These are phyloP conservation scores for Mirounga angustirostris DNA, from an alignment of 2,113 vertebrate species.

Conservation along the genomic window DNA sequence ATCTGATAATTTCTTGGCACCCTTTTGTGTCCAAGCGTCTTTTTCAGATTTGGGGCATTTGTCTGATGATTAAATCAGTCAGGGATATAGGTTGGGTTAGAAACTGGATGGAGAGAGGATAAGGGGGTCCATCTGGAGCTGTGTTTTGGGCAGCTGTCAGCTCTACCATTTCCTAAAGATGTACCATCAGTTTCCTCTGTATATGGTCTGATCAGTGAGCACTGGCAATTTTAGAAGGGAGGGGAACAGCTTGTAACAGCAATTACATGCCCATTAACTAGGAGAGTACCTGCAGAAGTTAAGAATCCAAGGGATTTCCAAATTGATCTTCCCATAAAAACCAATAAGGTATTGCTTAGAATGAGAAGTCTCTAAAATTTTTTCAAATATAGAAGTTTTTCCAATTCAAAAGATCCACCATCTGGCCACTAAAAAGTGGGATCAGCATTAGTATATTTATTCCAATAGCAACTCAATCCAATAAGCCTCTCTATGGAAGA, in stretches of 20 bases:
- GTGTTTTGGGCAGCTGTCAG: background rate
- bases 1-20: background rate
- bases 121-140: accelerated
- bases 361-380: background rate
- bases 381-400: background rate
- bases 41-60: background rate
- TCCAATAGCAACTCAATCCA: background rate
- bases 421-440: background rate
- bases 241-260: background rate
- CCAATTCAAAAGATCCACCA: background rate
- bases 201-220: no score
- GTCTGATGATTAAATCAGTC: background rate
- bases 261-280: background rate
- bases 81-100: background rate
- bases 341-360: background rate
- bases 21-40: background rate
- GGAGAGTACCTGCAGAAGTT: background rate
- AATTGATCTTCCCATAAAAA: background rate
- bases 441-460: background rate
- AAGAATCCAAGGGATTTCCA: background rate
- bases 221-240: background rate
- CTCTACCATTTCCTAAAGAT: background rate
- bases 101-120: background rate
- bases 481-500: background rate
- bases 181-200: background rate